Evolutionary conservation across 92 coral and sea anemone species (phyloP).

Genomic region (Porites lobata): DNA sequence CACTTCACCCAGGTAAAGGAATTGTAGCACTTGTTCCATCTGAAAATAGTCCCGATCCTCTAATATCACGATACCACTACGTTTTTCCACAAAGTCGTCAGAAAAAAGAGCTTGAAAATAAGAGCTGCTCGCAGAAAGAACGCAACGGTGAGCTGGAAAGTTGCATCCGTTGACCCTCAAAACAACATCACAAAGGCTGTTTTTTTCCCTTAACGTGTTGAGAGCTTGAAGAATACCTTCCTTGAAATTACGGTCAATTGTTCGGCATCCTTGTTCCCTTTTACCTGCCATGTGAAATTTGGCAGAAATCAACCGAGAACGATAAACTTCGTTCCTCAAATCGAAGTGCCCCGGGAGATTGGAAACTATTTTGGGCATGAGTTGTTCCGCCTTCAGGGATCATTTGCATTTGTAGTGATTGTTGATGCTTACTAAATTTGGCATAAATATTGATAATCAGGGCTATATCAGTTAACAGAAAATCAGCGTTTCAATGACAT

Average conservation of each 20-base stretch:
- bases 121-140: slow-evolving; percentile 75
- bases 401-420: too few species aligned
- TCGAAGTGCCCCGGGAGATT: too few species aligned
- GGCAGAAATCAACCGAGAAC: not conserved
- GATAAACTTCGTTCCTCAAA: too few species aligned
- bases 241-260: slow-evolving; percentile 9
- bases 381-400: too few species aligned
- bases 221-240: slow-evolving; percentile 21
- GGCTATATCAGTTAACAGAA: too few species aligned
- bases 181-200: slow-evolving; percentile 78
- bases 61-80: slow-evolving; percentile 43
- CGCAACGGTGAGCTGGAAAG: slow-evolving; percentile 77
- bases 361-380: too few species aligned
- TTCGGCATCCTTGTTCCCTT: not conserved
- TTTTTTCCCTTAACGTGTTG: slow-evolving; percentile 7
- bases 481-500: too few species aligned
- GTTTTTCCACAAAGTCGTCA: slow-evolving; percentile 62
- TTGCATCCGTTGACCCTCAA: slow-evolving; percentile 60
- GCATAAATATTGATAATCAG: too few species aligned
- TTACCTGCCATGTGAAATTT: not conserved
- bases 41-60: slow-evolving; percentile 42
- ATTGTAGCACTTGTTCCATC: slow-evolving; percentile 61
- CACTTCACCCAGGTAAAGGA: slow-evolving; percentile 78
- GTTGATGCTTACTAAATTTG: too few species aligned
- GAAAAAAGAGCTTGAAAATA: slow-evolving; percentile 79